A percentile compares a stretch with the other conserved stretches of the same genome.
Conservation (phyloP, 2,113 vertebrate genomes). For the Hepsetus odoe region DNA sequence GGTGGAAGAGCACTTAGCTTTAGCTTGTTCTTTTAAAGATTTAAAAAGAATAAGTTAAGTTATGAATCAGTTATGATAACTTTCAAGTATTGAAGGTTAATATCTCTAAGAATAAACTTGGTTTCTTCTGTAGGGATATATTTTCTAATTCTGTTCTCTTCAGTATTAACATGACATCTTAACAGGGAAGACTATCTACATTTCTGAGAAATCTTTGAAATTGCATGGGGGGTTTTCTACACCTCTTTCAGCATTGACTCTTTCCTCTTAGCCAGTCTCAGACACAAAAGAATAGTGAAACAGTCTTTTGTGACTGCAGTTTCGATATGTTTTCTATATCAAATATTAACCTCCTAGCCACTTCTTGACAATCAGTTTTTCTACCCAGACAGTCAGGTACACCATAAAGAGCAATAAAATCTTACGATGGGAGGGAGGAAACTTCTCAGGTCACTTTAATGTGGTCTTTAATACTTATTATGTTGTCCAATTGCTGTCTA, state of each 20-base stretch:
- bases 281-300: neutral
- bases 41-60: neutral
- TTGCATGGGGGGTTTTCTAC: neutral
- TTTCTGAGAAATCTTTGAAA: neutral
- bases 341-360: conserved; percentile 62
- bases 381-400: conserved; percentile 39
- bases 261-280: neutral
- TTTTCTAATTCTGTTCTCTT: neutral
- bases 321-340: conserved; percentile 42
- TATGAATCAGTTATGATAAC: neutral
- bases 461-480: neutral
- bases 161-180: neutral
- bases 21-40: too few relatives aligned
- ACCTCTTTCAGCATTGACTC: neutral
- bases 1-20: too few relatives aligned
- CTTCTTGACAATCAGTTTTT: conserved; percentile 66
- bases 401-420: neutral
- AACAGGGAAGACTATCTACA: neutral
- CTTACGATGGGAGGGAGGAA: neutral
- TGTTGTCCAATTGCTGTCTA: too few relatives aligned
- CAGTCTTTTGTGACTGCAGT: neutral
- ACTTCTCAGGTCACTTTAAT: too few relatives aligned
- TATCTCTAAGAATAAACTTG: too few relatives aligned
- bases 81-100: too few relatives aligned
- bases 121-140: neutral